Conservation (phyloP, 1,140 invertebrate species). For the Listronotus bonariensis region DNA sequence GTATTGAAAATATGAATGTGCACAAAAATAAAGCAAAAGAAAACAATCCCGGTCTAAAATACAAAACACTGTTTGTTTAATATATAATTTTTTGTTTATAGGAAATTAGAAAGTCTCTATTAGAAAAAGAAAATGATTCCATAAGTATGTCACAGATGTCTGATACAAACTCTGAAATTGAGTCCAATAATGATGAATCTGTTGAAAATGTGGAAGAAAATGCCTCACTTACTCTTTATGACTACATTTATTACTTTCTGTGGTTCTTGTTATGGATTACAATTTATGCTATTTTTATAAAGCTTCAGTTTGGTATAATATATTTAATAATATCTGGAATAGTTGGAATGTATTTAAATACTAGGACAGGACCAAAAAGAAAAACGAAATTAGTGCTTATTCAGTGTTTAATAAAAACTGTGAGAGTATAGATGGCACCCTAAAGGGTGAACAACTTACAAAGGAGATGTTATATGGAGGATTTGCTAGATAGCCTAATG, state of each 20-base stretch:
- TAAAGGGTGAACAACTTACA: constrained; percentile 95
- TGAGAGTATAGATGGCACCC: constrained; percentile 87
- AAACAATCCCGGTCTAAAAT: too few relatives aligned
- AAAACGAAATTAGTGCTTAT: constrained; percentile 89
- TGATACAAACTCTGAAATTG: constrained; percentile 9
- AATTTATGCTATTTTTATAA: constrained; percentile 70
- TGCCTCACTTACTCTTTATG: constrained; percentile 37
- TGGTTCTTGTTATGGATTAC: constrained; percentile 69
- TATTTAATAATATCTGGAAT: constrained; percentile 83
- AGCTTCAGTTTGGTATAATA: constrained; percentile 87
- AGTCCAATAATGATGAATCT: neutral
- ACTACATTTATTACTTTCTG: constrained; percentile 54
- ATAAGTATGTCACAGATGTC: constrained; percentile 1
- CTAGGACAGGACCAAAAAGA: constrained; percentile 71
- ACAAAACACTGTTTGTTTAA: too few relatives aligned
- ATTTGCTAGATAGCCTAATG: constrained; percentile 19
- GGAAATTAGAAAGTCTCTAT: constrained; percentile 13
- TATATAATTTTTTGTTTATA: constrained; percentile 15
- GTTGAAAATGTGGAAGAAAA: constrained; percentile 7
- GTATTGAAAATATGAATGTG: too few relatives aligned
- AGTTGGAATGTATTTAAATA: constrained; percentile 83
- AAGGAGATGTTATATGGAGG: constrained; percentile 75
- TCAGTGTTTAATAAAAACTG: constrained; percentile 97
- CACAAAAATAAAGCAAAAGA: too few relatives aligned
- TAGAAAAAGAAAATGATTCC: constrained; percentile 20